Evolutionary conservation across 1,140 invertebrate species (phyloP).

Genomic region (Macrocentrus cingulum): DNA sequence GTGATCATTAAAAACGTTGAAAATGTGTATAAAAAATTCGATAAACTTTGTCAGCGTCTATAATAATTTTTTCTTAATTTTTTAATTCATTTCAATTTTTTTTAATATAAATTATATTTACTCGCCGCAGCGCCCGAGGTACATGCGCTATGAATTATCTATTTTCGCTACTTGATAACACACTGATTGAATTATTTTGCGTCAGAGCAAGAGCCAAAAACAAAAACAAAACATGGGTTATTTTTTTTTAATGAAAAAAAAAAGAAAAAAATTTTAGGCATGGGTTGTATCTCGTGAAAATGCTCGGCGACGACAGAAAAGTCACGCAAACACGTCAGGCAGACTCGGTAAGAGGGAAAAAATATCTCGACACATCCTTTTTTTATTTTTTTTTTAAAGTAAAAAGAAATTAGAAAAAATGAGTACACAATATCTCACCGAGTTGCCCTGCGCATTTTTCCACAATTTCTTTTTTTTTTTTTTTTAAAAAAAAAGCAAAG

Average conservation of each 20-base stretch:
- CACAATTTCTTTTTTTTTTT: too few species aligned
- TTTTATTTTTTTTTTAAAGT: too few species aligned
- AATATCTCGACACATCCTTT: too few species aligned
- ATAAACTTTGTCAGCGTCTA: background rate
- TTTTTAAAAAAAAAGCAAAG: too few species aligned
- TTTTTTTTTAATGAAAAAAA: conserved; percentile 1
- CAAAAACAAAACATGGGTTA: conserved; percentile 4
- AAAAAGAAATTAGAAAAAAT: background rate
- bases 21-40: too few species aligned
- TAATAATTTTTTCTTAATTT: background rate
- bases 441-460: too few species aligned
- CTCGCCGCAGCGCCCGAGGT: conserved; percentile 54
- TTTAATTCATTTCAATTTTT: conserved; percentile 5
- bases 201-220: background rate
- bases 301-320: conserved; percentile 32
- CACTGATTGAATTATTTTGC: background rate
- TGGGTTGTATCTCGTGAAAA: background rate
- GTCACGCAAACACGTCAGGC: conserved; percentile 37
- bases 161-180: conserved; percentile 33
- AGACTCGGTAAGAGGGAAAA: conserved; percentile 1
- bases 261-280: background rate
- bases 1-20: too few species aligned
- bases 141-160: conserved; percentile 54
- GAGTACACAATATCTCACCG: too few species aligned
- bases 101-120: conserved; percentile 22